These are phyloP conservation scores for Stichodactyla mertensii DNA, from an alignment of 64 coral and sea anemone species.

Conservation along the genomic window DNA sequence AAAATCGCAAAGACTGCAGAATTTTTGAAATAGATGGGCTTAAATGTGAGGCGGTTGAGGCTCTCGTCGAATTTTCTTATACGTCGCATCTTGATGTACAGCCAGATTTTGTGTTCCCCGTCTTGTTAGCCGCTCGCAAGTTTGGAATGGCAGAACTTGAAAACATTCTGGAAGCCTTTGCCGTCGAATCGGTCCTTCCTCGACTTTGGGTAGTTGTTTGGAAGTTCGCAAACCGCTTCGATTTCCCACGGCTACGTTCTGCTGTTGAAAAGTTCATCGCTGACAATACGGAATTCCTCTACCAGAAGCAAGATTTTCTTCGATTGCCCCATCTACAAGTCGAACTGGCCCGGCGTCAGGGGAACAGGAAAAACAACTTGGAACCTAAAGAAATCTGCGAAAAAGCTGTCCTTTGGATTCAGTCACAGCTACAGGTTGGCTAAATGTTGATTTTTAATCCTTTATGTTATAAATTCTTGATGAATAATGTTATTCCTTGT, in stretches of 20 bases:
- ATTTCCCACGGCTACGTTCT: conserved; percentile 33
- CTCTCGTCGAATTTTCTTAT: conserved; percentile 70
- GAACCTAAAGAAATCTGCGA: conserved; percentile 61
- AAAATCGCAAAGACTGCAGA: conserved; percentile 35
- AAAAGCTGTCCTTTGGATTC: conserved; percentile 60
- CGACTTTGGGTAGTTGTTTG: conserved; percentile 56
- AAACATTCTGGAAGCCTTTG: conserved; percentile 42
- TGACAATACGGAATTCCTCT: conserved; percentile 50
- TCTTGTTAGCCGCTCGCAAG: conserved; percentile 58
- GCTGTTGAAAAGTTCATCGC: conserved; percentile 70
- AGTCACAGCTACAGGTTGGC: conserved; percentile 77
- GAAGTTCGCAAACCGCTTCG: conserved; percentile 42
- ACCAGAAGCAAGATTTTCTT: conserved; percentile 77
- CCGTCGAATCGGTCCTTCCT: conserved; percentile 56
- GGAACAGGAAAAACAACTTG: conserved; percentile 38
- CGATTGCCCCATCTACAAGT: conserved; percentile 59
- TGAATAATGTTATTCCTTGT: neutral
- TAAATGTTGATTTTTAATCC: neutral
- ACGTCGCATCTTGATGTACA: conserved; percentile 45
- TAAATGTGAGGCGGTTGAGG: conserved; percentile 62
- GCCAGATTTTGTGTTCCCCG: conserved; percentile 20
- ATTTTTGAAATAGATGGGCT: conserved; percentile 63
- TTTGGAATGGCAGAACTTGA: conserved; percentile 61
- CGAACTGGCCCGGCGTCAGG: conserved; percentile 52
- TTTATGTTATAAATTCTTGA: conserved; percentile 12